Evolutionary conservation across 2,888 invertebrate species (phyloP), one percentile per base, ranked within the genome.

Genomic region (Synergus japonicus): DNA sequence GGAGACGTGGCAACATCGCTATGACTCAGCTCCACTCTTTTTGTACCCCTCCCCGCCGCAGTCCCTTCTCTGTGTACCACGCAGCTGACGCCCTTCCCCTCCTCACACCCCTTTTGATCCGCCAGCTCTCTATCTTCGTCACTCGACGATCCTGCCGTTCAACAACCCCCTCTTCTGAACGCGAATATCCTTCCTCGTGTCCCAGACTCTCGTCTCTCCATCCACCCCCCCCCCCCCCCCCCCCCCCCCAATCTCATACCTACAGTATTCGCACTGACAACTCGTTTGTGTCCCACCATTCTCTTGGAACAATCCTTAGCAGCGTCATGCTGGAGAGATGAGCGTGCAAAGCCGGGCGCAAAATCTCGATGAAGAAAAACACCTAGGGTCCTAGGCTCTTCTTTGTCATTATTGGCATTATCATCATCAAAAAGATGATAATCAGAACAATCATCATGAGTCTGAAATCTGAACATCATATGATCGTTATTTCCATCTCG

Each of bases 1-100:
- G 58, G 80, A 86, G 88, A 91, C 89, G 87, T 91, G 91, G 91
- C 92, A 92, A 92, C 91, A 90, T 84, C 87, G 91, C 89, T 91
- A 91, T 92, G 92, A 91, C 89, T 92, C 92, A 91, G 91, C 91
- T 90, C 89, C 84, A 85, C 89, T 87, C 82, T 83, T 80, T 82
- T 82, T 81, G 82, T 82, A 80, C 81, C 84, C 80, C 84, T 79
- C 81, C 79, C 44, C 78, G 79, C 81, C 79, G 80, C 80, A 78
- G 76, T 82, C 76, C 22, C 58, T 77, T 82, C 83, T 81, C 86
- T 88, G 87, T 69, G 49, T 69, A 69, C 87, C 87, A 86, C 89
- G 89, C 91, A 90, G 90, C 91, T 90, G 91, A 91, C 91, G 91
- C 90, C 89, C 90, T 88, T 87, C 87, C 86, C 82, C 80, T 85